These are phyloP conservation scores for Cynoglossus semilaevis DNA, from an alignment of 2,113 vertebrate species.

Conservation along the genomic window DNA sequence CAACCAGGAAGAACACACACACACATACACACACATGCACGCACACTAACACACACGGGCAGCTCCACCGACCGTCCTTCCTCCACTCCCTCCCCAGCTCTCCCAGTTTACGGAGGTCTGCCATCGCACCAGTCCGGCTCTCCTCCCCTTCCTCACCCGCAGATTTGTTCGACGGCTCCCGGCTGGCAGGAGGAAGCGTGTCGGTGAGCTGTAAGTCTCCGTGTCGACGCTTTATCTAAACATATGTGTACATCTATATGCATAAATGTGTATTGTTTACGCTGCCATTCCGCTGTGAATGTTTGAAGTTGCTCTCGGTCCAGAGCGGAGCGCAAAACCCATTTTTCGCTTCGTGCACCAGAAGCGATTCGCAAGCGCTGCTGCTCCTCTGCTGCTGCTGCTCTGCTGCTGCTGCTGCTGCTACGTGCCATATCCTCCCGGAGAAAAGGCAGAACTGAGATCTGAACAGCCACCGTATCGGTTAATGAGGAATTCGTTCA, in stretches of 20 bases:
- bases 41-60: constrained; percentile 34
- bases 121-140: constrained; percentile 67
- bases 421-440: constrained; percentile 46
- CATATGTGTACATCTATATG: background rate
- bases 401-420: constrained; percentile 19
- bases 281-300: constrained; percentile 29
- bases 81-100: constrained; percentile 62
- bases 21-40: constrained; percentile 21
- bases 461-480: constrained; percentile 38
- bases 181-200: constrained; percentile 49
- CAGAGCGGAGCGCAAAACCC: constrained; percentile 46
- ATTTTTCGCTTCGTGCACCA: constrained; percentile 64
- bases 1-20: constrained; percentile 71
- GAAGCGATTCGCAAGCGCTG: constrained; percentile 30
- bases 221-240: constrained; percentile 10
- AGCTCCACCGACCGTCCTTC: constrained; percentile 60
- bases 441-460: constrained; percentile 22
- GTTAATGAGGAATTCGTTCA: constrained; percentile 30
- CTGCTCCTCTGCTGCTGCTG: constrained; percentile 34
- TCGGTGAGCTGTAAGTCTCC: constrained; percentile 63
- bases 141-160: constrained; percentile 9
- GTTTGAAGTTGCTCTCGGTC: constrained; percentile 66
- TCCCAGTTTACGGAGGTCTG: constrained; percentile 64
- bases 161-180: constrained; percentile 53
- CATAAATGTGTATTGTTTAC: background rate